phyloP scores from a whole-genome alignment of 37 sponge, comb jelly and placozoan species.

The Agelas oroides region DNA sequence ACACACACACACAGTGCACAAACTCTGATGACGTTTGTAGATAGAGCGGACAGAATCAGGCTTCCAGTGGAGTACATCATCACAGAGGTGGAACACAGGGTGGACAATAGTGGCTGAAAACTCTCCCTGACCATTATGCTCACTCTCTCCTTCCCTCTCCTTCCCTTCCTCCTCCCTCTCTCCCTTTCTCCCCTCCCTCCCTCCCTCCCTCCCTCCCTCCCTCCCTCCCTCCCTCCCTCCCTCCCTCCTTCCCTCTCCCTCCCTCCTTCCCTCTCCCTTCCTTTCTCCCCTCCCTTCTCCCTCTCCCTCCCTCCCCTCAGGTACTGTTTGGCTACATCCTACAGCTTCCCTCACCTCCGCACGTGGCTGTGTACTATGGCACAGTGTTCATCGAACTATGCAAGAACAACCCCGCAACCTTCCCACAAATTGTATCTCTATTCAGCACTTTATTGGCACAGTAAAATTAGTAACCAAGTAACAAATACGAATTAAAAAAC shows the following conservation, averaged over 20 bases:
- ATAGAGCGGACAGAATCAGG: conserved; percentile 15
- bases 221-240: not conserved
- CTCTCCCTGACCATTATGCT: no score
- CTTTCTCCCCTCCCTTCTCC: not conserved
- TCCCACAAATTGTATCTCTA: conserved; percentile 80
- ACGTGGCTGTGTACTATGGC: conserved; percentile 82
- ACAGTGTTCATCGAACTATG: conserved; percentile 87
- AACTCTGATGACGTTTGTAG: conserved; percentile 27
- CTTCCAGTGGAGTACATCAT: conserved; percentile 46
- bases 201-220: conserved; percentile 13
- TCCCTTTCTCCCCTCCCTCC: not conserved
- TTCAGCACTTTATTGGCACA: no score
- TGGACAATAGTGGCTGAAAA: no score
- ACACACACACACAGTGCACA: conserved; percentile 28
- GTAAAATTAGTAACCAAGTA: no score
- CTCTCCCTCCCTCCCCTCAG: conserved; percentile 35
- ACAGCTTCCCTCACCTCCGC: conserved; percentile 79
- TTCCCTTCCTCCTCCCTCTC: no score
- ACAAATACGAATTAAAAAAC: no score
- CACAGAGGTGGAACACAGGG: conserved; percentile 38
- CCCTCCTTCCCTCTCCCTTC: not conserved
- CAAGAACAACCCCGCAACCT: conserved; percentile 67
- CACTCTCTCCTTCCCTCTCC: no score
- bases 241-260: not conserved
- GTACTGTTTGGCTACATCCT: conserved; percentile 81